Base-by-base conservation (phyloP, 2,888 invertebrate species). In the Ethmia dodecea region DNA sequence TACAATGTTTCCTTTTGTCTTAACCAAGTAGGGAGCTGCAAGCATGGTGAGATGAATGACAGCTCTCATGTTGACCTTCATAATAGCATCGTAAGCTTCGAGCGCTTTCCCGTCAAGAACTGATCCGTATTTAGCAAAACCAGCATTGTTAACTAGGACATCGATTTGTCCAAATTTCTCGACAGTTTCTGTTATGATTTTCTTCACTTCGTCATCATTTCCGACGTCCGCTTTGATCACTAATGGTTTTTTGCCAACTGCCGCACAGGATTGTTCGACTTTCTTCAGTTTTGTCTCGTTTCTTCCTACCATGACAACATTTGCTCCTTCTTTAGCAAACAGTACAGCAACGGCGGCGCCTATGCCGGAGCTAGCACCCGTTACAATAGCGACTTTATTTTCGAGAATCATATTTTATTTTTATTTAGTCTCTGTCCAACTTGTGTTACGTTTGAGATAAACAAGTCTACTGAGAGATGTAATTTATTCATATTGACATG, bases 281-380 rank as follows among this genome's bases (percentile, higher is more conserved):
- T 41, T 42, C 2, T 41, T 38, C 9, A 60, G 37, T 33, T 52
- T 56, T 1, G 8, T 27, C 22, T 47, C 40, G 28, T 56, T 52
- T 13, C 53, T 39, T 5, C 47, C 54, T 4, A 52, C 45, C 1
- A 59, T 42, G 1, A 34, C 47, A 0, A 56, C 49, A 8, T 43
- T 28, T 1, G 55, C 57, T 5, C 49, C 47, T 42, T 35, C 39
- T 20, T 8, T 12, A 9, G 89, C 81, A 47, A 92, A 89, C 36
- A 88, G 77, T 0, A 88, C 42, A 1, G 91, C 90, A 0, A 90
- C 83, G 3, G 86, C 89, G 2, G 88, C 86, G 1, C 92, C 92
- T 37, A 91, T 91, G 1, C 91, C 91, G 8, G 89, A 89, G 54
- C 89, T 89, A 1, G 89, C 89, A 13, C 91, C 91, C 0, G 87